Evolutionary conservation across 1,140 invertebrate genomes (phyloP).

Genomic region (Leptopilina clavipes): DNA sequence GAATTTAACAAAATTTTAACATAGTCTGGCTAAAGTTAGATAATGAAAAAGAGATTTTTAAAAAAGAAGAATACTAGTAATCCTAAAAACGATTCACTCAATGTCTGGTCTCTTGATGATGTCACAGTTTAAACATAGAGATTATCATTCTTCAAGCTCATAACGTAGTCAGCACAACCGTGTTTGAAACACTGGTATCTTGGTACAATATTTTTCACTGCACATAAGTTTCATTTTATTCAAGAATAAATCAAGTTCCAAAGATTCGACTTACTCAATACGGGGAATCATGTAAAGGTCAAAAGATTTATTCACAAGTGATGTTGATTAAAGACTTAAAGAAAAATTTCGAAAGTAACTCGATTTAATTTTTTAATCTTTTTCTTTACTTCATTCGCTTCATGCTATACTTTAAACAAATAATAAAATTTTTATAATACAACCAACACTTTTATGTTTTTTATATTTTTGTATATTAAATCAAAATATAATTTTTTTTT

Average conservation of each 20-base stretch:
- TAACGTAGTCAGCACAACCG: conserved; percentile 38
- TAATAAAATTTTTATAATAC: too few species aligned
- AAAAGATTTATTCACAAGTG: conserved; percentile 36
- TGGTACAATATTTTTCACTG: conserved; percentile 24
- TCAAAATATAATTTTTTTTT: too few species aligned
- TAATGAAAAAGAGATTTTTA: neutral
- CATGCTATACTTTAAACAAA: too few species aligned
- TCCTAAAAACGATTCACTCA: neutral
- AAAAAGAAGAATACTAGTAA: neutral
- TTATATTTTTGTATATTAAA: too few species aligned
- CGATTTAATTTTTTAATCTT: neutral
- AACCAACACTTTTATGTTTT: too few species aligned
- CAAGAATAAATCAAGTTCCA: conserved; percentile 17
- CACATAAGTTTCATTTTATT: conserved; percentile 21
- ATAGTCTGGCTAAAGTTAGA: neutral
- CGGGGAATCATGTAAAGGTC: neutral
- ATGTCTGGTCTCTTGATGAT: conserved; percentile 58
- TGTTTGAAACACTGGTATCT: conserved; percentile 2
- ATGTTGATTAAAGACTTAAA: conserved; percentile 5
- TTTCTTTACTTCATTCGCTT: too few species aligned
- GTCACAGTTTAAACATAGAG: conserved; percentile 68
- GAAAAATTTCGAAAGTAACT: neutral
- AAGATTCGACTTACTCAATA: conserved; percentile 33
- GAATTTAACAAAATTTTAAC: too few species aligned
- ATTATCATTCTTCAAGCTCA: conserved; percentile 55